phyloP scores from a whole-genome alignment of 2,113 vertebrate species.

The Sinosuthora webbiana region DNA sequence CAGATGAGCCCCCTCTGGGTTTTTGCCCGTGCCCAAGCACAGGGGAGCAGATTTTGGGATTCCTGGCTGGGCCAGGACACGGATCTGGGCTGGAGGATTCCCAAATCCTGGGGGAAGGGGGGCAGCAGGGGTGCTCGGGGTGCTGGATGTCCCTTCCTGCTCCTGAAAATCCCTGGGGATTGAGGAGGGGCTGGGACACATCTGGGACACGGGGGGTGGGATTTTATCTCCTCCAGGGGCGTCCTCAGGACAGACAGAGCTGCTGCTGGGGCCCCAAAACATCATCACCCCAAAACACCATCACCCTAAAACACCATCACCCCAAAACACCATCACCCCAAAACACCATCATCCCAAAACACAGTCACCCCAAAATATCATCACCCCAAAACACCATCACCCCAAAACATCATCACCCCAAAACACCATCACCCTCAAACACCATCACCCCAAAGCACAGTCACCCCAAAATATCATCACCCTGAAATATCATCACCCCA shows the following conservation, averaged over 20 bases:
- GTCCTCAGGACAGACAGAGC: rapidly evolving
- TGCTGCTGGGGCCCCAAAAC: neutral
- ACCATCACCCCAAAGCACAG: neutral
- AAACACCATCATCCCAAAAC: neutral
- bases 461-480: too few species aligned
- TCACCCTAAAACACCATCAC: neutral
- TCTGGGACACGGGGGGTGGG: neutral
- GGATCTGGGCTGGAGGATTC: neutral
- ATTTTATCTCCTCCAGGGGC: neutral
- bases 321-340: neutral
- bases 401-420: neutral
- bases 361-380: neutral
- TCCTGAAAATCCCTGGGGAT: neutral
- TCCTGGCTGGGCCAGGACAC: rapidly evolving
- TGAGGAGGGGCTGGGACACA: rapidly evolving
- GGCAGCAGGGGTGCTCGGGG: too few species aligned
- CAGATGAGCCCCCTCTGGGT: neutral
- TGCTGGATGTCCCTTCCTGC: neutral
- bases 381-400: neutral
- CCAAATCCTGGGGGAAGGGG: neutral
- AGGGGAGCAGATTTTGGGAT: neutral
- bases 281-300: neutral
- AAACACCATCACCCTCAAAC: neutral
- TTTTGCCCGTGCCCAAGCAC: neutral
- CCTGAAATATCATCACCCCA: neutral